Conservation (phyloP, 2,888 invertebrate species). For the Petrolisthes cinctipes region DNA sequence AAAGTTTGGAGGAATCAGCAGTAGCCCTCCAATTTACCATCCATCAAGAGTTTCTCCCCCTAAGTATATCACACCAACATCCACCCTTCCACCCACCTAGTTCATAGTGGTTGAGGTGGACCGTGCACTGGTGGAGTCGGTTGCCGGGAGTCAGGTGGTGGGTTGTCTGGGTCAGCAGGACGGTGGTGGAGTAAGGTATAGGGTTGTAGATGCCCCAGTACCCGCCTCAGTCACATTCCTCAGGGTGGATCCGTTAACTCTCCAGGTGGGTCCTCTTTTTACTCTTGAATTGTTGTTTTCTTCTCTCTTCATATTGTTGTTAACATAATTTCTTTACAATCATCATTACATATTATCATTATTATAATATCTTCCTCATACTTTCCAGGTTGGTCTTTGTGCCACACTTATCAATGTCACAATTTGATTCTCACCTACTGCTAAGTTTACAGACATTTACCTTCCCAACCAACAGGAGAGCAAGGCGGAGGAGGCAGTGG, state of each 20-base stretch:
- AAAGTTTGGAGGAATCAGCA: too few relatives aligned
- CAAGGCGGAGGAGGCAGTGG: conserved; percentile 45
- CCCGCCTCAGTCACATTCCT: conserved; percentile 10
- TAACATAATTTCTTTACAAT: too few relatives aligned
- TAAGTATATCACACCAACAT: not conserved
- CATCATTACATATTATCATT: too few relatives aligned
- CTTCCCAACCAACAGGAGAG: conserved; percentile 27
- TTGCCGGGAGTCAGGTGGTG: conserved; percentile 42
- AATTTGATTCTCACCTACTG: not conserved
- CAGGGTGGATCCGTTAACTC: conserved; percentile 33
- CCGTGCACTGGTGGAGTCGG: conserved; percentile 40
- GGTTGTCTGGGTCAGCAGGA: conserved; percentile 24
- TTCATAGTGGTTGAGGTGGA: conserved; percentile 44
- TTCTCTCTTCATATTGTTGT: too few relatives aligned
- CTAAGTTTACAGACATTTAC: not conserved
- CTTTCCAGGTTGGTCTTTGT: too few relatives aligned
- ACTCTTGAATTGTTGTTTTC: too few relatives aligned
- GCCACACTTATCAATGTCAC: too few relatives aligned
- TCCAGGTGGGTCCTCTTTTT: conserved; percentile 20
- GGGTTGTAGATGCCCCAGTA: conserved; percentile 32
- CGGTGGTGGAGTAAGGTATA: conserved; percentile 11
- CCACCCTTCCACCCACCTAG: conserved; percentile 10
- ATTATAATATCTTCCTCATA: too few relatives aligned
- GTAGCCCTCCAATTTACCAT: too few relatives aligned
- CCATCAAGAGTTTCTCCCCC: too few relatives aligned